These are phyloP conservation scores for Eurytoma californica DNA, from an alignment of 2,888 invertebrate species.

Conservation along the genomic window DNA sequence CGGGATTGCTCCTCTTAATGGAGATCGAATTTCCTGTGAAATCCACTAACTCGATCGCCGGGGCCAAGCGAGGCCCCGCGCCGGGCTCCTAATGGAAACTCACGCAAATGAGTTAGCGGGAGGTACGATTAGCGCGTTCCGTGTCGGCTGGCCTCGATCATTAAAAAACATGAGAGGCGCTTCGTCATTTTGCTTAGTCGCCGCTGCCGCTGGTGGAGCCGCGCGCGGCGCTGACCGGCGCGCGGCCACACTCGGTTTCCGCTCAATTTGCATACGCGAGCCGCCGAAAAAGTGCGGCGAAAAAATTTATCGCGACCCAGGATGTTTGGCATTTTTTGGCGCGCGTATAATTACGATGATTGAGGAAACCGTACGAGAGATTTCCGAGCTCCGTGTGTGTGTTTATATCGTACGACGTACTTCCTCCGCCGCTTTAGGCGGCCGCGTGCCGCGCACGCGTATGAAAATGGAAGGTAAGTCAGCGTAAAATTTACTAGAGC, in stretches of 20 bases:
- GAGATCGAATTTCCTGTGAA: conserved; percentile 66
- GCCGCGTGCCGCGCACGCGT: conserved; percentile 3
- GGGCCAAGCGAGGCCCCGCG: conserved; percentile 55
- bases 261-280: not conserved
- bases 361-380: too few species aligned
- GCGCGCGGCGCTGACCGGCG: not conserved
- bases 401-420: not conserved
- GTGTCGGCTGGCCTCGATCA: conserved; percentile 8
- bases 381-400: too few species aligned
- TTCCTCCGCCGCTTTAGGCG: not conserved
- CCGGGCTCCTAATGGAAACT: conserved; percentile 65
- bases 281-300: not conserved
- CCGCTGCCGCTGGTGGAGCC: too few species aligned
- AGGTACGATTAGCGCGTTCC: conserved; percentile 12
- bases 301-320: not conserved
- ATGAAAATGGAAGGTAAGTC: conserved; percentile 1
- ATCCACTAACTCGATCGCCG: conserved; percentile 68
- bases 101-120: conserved; percentile 65
- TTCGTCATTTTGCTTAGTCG: conserved; percentile 1
- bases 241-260: not conserved
- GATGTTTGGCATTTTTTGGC: not conserved
- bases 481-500: conserved; percentile 17
- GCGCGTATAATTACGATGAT: not conserved
- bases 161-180: conserved; percentile 21
- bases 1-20: conserved; percentile 71